Evolutionary conservation across 2,888 invertebrate genomes (phyloP).

Genomic region (Nomada fucata): DNA sequence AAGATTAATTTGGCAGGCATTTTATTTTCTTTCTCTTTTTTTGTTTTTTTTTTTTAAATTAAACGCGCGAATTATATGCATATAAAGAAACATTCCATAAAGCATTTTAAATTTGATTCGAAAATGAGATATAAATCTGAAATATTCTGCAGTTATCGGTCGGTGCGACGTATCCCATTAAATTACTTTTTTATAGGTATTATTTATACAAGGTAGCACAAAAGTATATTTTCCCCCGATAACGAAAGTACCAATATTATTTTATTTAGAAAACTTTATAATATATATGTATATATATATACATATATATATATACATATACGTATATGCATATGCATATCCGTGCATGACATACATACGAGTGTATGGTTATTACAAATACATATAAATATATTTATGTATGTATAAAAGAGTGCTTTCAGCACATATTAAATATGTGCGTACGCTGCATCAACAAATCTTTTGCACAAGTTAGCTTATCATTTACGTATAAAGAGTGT

Average conservation of each 20-base stretch:
- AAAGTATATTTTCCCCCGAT: constrained; percentile 38
- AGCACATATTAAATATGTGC: constrained; percentile 35
- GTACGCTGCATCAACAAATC: constrained; percentile 19
- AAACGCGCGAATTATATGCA: constrained; percentile 5
- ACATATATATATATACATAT: constrained; percentile 22
- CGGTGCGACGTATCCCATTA: background rate
- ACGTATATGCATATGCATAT: constrained; percentile 10
- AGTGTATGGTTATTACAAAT: constrained; percentile 21
- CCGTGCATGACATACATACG: constrained; percentile 31
- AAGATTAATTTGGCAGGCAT: background rate
- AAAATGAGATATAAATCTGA: constrained; percentile 7
- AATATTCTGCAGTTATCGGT: constrained; percentile 7
- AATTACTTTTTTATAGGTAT: constrained; percentile 16
- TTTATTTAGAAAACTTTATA: constrained; percentile 24
- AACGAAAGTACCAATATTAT: constrained; percentile 17
- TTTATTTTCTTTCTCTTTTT: background rate
- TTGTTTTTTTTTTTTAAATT: no score
- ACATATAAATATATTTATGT: constrained; percentile 11
- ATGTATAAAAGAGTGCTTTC: constrained; percentile 21
- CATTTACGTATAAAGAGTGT: constrained; percentile 43
- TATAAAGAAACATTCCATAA: constrained; percentile 55
- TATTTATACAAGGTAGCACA: constrained; percentile 38
- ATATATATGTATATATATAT: constrained; percentile 22
- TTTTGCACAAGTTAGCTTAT: constrained; percentile 57
- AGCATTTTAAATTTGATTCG: constrained; percentile 40